These are phyloP conservation scores for Pitta sordida DNA, from an alignment of 2,113 vertebrate genomes.

Conservation along the genomic window DNA sequence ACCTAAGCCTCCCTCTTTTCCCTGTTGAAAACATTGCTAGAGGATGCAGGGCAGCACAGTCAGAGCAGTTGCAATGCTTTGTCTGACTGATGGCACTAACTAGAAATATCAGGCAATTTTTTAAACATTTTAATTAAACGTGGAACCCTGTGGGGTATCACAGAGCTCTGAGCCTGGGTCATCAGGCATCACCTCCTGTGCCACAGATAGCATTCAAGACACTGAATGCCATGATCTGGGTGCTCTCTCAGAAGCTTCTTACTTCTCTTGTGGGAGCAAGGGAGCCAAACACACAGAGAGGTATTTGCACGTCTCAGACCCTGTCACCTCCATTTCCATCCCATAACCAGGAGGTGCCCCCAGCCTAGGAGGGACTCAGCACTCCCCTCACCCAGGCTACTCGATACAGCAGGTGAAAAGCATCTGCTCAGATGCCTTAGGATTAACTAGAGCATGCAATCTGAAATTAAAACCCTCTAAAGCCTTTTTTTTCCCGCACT, in stretches of 20 bases:
- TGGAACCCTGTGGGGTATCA: not conserved
- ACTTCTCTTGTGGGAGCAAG: not conserved
- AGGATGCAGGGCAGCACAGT: not conserved
- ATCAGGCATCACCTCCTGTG: not conserved
- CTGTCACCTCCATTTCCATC: constrained; percentile 17
- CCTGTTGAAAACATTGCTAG: not conserved
- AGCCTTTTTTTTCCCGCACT: accelerated
- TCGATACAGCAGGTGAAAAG: not conserved
- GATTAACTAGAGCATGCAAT: not conserved
- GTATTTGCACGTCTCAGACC: not conserved
- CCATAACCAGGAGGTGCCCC: not conserved
- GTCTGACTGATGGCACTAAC: not conserved
- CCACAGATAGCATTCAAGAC: not conserved
- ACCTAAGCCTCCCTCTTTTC: not conserved
- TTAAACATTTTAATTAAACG: not conserved
- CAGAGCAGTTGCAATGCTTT: not conserved
- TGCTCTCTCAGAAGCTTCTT: not conserved
- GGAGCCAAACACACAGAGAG: not conserved
- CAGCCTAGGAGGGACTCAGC: not conserved
- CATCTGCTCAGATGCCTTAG: not conserved
- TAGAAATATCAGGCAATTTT: not conserved
- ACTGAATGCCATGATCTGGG: accelerated
- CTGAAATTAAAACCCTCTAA: constrained; percentile 8
- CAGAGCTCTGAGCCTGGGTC: not conserved
- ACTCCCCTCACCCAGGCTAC: not conserved